These are phyloP conservation scores for Tragelaphus imberbis DNA, from an alignment of 2,113 vertebrate genomes.

Conservation along the genomic window DNA sequence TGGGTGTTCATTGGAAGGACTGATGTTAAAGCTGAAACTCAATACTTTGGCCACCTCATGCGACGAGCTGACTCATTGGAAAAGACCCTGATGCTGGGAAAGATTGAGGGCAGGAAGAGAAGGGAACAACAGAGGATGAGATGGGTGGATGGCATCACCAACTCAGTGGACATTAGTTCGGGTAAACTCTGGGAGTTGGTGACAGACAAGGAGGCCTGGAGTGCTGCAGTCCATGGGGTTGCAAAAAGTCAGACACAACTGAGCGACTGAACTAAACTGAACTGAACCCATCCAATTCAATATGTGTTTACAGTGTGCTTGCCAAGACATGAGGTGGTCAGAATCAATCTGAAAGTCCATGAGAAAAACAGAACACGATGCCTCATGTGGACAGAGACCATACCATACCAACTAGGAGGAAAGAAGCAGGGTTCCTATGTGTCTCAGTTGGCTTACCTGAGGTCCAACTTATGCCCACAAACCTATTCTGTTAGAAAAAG, in stretches of 20 bases:
- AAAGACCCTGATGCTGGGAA: not conserved
- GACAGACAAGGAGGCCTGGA: not conserved
- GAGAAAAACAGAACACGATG: not conserved
- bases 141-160: not conserved
- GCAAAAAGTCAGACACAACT: fast-evolving
- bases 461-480: too few species aligned
- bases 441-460: not conserved
- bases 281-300: not conserved
- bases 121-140: not conserved
- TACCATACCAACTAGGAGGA: not conserved
- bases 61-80: not conserved
- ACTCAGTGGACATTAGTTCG: not conserved
- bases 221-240: not conserved
- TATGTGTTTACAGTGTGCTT: not conserved
- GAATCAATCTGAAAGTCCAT: not conserved
- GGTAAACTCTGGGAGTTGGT: not conserved
- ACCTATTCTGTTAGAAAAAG: not conserved
- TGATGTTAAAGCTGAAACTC: not conserved
- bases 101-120: not conserved
- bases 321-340: not conserved
- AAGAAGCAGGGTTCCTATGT: too few species aligned
- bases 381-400: too few species aligned
- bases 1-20: not conserved
- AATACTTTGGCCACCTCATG: not conserved
- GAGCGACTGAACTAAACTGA: not conserved